phyloP scores from a whole-genome alignment of 1,140 invertebrate genomes.

The Wasmannia auropunctata region DNA sequence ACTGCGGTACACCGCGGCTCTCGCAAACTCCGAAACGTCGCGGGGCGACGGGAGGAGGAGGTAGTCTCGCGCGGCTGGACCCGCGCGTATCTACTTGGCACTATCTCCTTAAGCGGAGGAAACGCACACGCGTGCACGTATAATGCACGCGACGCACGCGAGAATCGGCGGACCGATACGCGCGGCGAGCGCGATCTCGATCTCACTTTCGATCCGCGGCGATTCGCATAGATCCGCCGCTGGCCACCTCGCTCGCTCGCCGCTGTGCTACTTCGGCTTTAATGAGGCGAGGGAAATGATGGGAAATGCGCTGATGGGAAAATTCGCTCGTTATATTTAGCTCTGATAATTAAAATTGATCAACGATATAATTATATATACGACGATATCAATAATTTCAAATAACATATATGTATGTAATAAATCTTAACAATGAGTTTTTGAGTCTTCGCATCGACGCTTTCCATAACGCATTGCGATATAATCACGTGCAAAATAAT shows the following conservation, averaged over 20 bases:
- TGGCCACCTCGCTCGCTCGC: neutral
- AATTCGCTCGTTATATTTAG: neutral
- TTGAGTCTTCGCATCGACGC: neutral
- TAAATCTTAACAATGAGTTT: neutral
- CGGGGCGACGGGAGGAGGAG: neutral
- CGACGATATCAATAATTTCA: neutral
- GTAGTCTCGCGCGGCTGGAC: constrained; percentile 41
- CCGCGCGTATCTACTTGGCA: constrained; percentile 29
- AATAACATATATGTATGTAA: neutral
- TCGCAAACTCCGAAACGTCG: constrained; percentile 35
- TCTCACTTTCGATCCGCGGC: constrained; percentile 70
- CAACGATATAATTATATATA: neutral
- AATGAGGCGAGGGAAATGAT: constrained; percentile 10
- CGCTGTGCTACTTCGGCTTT: constrained; percentile 55
- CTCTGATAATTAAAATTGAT: neutral
- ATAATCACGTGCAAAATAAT: neutral
- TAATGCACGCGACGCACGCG: constrained; percentile 27
- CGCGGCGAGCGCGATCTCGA: constrained; percentile 49
- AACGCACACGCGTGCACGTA: constrained; percentile 31
- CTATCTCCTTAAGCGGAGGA: constrained; percentile 65
- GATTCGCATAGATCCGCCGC: neutral
- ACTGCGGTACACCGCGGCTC: constrained; percentile 12
- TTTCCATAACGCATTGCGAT: neutral
- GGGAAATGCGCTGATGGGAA: constrained; percentile 5
- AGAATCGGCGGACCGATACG: constrained; percentile 34